Conservation (phyloP, 2,797 vertebrate species). For the Nannoperca obscura region DNA sequence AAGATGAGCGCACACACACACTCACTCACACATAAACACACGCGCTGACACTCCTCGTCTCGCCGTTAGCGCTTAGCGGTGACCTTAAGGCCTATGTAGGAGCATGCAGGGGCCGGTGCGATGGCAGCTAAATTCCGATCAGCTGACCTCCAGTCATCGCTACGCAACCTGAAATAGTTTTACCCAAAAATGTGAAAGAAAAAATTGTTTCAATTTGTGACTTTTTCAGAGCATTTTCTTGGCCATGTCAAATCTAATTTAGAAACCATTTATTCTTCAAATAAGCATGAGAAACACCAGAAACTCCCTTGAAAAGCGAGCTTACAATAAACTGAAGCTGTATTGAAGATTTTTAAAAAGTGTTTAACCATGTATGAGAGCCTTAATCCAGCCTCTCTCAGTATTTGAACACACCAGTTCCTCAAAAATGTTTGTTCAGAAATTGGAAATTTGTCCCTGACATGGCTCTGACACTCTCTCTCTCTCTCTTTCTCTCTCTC, state of each 20-base stretch:
- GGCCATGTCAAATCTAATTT: conserved; percentile 7
- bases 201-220: background rate
- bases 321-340: background rate
- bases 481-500: background rate
- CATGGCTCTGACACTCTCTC: background rate
- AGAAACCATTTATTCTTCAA: conserved; percentile 4
- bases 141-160: background rate
- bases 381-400: background rate
- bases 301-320: background rate
- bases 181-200: background rate
- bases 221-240: background rate
- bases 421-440: background rate
- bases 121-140: conserved; percentile 7
- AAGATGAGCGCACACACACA: background rate
- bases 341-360: background rate
- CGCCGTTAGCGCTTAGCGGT: background rate
- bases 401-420: no score
- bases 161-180: background rate
- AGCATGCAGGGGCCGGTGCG: conserved; percentile 1
- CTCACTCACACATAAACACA: background rate
- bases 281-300: background rate
- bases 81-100: conserved; percentile 32
- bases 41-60: background rate
- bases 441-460: background rate
- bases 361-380: background rate